Percentiles rank a stretch among this genome's conserved stretches.
These are phyloP conservation scores for Cynaeus angustus DNA, from an alignment of 2,888 invertebrate genomes.

Conservation along the genomic window DNA sequence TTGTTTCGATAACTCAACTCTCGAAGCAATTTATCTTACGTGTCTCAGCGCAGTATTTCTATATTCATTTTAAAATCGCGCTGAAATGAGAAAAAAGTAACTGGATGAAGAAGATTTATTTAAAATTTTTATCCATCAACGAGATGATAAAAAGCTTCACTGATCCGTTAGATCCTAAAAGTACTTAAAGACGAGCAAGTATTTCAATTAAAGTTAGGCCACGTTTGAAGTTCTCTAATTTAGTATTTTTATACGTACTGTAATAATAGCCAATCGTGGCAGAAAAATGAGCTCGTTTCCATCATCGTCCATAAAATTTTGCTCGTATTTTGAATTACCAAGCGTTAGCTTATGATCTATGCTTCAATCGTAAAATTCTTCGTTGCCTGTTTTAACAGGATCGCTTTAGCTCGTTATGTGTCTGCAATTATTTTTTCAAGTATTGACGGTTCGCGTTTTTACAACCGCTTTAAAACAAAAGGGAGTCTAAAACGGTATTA, in stretches of 20 bases:
- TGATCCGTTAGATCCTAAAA: slow-evolving; percentile 2
- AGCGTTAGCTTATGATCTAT: slow-evolving; percentile 11
- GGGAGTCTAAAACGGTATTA: slow-evolving; percentile 43
- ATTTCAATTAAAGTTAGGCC: slow-evolving; percentile 17
- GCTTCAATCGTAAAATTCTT: slow-evolving; percentile 15
- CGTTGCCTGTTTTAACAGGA: slow-evolving; percentile 3
- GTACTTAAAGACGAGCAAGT: slow-evolving; percentile 30
- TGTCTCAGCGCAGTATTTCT: slow-evolving; percentile 23
- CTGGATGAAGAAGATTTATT: slow-evolving; percentile 19
- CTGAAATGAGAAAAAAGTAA: slow-evolving; percentile 10
- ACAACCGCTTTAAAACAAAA: slow-evolving; percentile 9
- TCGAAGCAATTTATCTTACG: slow-evolving; percentile 35
- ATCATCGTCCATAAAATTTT: slow-evolving; percentile 31
- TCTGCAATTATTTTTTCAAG: slow-evolving; percentile 18
- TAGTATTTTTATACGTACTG: background rate
- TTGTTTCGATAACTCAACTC: slow-evolving; percentile 33
- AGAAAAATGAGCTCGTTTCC: background rate
- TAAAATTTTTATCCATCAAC: slow-evolving; percentile 24
- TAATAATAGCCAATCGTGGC: too few species aligned
- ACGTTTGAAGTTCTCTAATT: slow-evolving; percentile 9
- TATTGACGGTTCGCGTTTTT: slow-evolving; percentile 18
- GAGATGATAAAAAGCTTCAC: slow-evolving; percentile 20
- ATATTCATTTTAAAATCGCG: slow-evolving; percentile 32
- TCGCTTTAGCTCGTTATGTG: slow-evolving; percentile 13
- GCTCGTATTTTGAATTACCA: slow-evolving; percentile 15